Conservation (phyloP, 1,140 invertebrate species). For the Papilio dardanus region DNA sequence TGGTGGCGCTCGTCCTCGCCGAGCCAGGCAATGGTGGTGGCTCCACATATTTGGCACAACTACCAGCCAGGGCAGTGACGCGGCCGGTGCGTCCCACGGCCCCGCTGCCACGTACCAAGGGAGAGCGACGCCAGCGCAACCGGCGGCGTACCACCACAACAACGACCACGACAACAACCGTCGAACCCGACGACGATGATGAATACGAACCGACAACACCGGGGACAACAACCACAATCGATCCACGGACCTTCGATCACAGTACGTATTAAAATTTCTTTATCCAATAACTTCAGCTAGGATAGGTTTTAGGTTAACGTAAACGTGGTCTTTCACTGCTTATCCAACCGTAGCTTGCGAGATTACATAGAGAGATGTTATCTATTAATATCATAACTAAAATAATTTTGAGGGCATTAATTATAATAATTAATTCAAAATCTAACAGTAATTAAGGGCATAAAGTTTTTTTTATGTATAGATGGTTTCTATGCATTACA, state of each 20-base stretch:
- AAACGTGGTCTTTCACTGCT: too few relatives aligned
- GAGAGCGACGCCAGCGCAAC: constrained; percentile 55
- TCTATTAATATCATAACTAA: too few relatives aligned
- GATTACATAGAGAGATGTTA: too few relatives aligned
- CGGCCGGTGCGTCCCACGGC: constrained; percentile 40
- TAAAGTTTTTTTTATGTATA: too few relatives aligned
- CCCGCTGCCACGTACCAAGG: constrained; percentile 42
- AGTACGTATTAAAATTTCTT: constrained; percentile 57
- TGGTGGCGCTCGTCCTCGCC: constrained; percentile 71
- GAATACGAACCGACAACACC: constrained; percentile 55
- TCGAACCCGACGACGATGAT: constrained; percentile 61
- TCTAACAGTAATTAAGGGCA: too few relatives aligned
- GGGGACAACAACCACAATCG: constrained; percentile 62
- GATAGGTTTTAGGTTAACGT: too few relatives aligned
- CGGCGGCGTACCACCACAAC: constrained; percentile 66
- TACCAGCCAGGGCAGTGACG: constrained; percentile 17
- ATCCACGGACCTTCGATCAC: constrained; percentile 69
- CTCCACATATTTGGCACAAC: constrained; percentile 41
- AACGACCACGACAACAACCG: constrained; percentile 58
- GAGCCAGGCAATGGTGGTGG: constrained; percentile 52
- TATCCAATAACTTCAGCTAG: too few relatives aligned
- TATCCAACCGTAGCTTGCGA: too few relatives aligned
- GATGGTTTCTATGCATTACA: too few relatives aligned
- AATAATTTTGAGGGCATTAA: too few relatives aligned
- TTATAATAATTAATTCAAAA: too few relatives aligned